Base-by-base conservation (phyloP, 2,888 invertebrate genomes). In the Pediacus dermestoides region DNA sequence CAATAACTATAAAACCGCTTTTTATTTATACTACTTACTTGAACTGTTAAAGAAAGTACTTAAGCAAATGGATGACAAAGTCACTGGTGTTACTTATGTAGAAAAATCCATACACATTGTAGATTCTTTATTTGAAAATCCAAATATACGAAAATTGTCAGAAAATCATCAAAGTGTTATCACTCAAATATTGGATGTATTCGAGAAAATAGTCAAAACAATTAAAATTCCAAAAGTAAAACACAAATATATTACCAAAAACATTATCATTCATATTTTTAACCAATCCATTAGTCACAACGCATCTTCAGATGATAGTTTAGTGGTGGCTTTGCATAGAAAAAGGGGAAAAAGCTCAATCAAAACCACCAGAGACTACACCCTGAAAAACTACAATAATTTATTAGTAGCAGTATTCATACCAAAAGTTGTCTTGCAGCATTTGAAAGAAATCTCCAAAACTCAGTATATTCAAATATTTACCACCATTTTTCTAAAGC, bases 91-190 rank as follows among this genome's bases (percentile, higher is more conserved):
- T 18, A n/a, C 6, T 18, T 7, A 18, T 18, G 6, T 18, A 41
- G 68, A n/a, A n/a, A n/a, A n/a, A n/a, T n/a, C 75, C 16, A 71
- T 74, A 1, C 71, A 71, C 64, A 69, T 71, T 9, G 67, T 77
- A 60, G 74, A 81, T 55, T 74, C 74, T 60, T 22, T 68, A 10
- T 36, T 64, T 21, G 40, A 49, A 7, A 44, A 48, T 2, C 48
- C 60, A 27, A 28, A 39, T 9, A 39, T 48, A 3, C 39, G 66
- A 23, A 43, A 48, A 39, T 60, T 73, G 50, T 72, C 78, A 1
- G 76, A 77, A 63, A 71, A 70, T 12, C 22, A 48, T 6, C 68
- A 82, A 36, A 82, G 82, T 63, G 76, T 80, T 9, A 81, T 82
- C 1, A 81, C 82, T 60, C 71, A 74, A 8, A 71, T 82, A 43